phyloP scores from a whole-genome alignment of 2,797 vertebrate species.

The Chelidonichthys spinosus region DNA sequence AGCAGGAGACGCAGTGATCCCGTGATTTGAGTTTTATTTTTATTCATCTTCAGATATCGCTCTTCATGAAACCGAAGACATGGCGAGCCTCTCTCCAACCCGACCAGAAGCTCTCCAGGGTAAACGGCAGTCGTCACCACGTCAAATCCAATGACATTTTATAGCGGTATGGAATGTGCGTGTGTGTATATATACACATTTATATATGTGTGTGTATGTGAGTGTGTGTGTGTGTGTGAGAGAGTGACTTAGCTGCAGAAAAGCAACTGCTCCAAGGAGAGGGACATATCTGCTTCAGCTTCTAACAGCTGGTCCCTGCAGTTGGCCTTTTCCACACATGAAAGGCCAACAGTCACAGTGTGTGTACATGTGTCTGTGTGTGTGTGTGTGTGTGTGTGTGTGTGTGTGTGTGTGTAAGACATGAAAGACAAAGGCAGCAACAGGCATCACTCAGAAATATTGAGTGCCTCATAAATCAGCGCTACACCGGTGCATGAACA shows the following conservation, averaged over 20 bases:
- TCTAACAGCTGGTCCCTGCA: constrained; percentile 81
- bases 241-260: constrained; percentile 44
- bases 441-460: constrained; percentile 77
- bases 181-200: constrained; percentile 29
- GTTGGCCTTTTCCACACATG: constrained; percentile 80
- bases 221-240: constrained; percentile 34
- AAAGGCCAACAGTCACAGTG: constrained; percentile 74
- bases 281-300: constrained; percentile 67
- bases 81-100: constrained; percentile 2
- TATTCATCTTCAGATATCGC: constrained; percentile 7
- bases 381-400: constrained; percentile 42
- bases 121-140: constrained; percentile 28
- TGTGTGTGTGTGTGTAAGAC: constrained; percentile 51
- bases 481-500: constrained; percentile 60
- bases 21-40: constrained; percentile 20
- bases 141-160: constrained; percentile 47
- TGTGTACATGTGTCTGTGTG: constrained; percentile 37
- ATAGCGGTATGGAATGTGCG: constrained; percentile 40
- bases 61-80: constrained; percentile 39
- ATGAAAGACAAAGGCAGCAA: constrained; percentile 78
- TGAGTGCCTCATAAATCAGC: constrained; percentile 79
- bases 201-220: constrained; percentile 30
- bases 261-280: constrained; percentile 65
- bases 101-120: constrained; percentile 23
- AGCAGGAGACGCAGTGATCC: not conserved